Evolutionary conservation across 1,140 invertebrate species (phyloP).

Genomic region (Delia radicum): DNA sequence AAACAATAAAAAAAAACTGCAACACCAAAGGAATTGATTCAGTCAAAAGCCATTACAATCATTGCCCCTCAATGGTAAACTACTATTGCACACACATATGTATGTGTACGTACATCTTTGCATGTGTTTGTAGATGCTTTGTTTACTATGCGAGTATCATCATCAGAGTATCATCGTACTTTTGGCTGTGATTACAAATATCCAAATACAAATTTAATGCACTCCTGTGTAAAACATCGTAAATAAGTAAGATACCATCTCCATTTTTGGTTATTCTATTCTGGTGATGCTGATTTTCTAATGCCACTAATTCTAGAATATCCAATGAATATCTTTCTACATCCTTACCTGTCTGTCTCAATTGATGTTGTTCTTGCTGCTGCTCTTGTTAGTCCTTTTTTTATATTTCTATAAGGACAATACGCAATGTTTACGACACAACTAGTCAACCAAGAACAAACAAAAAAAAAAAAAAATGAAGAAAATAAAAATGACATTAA

Average conservation of each 20-base stretch:
- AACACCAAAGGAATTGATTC: slow-evolving; percentile 22
- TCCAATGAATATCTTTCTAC: neutral
- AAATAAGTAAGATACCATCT: slow-evolving; percentile 25
- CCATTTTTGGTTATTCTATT: neutral
- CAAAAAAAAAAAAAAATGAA: too few species aligned
- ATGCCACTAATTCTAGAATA: neutral
- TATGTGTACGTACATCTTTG: neutral
- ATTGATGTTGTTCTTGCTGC: too few species aligned
- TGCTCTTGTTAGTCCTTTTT: neutral
- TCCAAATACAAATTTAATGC: slow-evolving; percentile 25
- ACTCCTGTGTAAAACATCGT: slow-evolving; percentile 25
- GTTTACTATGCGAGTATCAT: too few species aligned
- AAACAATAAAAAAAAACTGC: neutral
- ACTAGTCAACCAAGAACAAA: slow-evolving; percentile 31
- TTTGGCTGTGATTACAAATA: slow-evolving; percentile 23
- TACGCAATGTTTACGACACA: slow-evolving; percentile 22
- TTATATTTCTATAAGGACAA: slow-evolving; percentile 5
- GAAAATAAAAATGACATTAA: too few species aligned
- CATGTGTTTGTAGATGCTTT: neutral
- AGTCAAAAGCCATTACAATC: slow-evolving; percentile 23
- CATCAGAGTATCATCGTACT: too few species aligned
- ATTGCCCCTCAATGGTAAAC: slow-evolving; percentile 6
- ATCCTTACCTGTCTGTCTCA: slow-evolving; percentile 1
- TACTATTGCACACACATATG: neutral
- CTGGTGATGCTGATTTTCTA: neutral